Base-by-base conservation (phyloP, 1,140 invertebrate species). In the Drosophila parvula region DNA sequence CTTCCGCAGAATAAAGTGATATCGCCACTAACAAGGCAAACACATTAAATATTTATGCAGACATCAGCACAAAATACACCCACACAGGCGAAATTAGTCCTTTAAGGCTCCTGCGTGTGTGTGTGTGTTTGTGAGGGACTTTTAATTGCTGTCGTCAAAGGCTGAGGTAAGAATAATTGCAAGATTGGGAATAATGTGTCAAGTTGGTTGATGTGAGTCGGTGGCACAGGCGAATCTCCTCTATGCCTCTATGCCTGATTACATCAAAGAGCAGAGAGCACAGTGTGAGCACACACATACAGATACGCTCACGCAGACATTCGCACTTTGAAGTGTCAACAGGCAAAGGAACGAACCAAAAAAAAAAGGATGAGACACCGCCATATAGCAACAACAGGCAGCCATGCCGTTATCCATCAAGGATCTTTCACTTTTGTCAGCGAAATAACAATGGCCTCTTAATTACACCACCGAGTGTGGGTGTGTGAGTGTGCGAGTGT, bases 401-500 rank as follows among this genome's bases (percentile, higher is more conserved):
- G 32, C 18, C 58, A 69, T 38, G 64, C 62, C 68, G 79, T 88
- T 91, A 91, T 91, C 90, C 86, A 82, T 91, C 85, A 91, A 81
- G 65, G 69, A 90, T 91, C 90, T 91, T 91, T 91, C 82, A 91
- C 90, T 91, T 91, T 91, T 91, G 90, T 91, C 90, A 91, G 90
- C 90, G 86, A 81, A 90, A 90, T 85, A 91, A 91, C 90, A 91
- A 91, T 91, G 85, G 90, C 85, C 90, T 91, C 90, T 91, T 91
- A 91, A 91, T 91, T 91, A 91, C 90, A 81, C 82, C 73, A 88
- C 67, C 71, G 48, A 69, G 58, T 73, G 60, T 71, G 22, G 22
- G 14, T 40, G 38, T 71, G 22, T 71, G 22, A 36, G 14, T 40
- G 38, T 71, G 22, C 22, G 28, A 48, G 47, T 51, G 16, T 14